These are phyloP conservation scores for Rhea pennata DNA, from an alignment of 2,113 vertebrate genomes.

Conservation along the genomic window DNA sequence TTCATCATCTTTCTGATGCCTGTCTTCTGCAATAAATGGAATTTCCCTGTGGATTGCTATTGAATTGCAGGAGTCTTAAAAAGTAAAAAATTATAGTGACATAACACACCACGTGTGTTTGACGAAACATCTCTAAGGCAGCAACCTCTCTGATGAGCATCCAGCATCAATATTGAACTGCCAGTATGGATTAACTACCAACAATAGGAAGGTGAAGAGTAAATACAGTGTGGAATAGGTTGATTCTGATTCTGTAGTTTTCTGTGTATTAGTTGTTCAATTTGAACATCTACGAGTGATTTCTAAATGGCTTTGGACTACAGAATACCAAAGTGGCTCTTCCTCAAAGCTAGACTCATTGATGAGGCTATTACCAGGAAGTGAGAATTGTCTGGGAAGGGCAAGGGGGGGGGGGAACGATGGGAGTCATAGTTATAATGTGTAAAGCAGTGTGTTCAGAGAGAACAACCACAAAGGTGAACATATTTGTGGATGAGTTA, in stretches of 20 bases:
- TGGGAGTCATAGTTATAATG: neutral
- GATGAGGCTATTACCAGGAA: neutral
- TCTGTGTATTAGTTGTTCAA: neutral
- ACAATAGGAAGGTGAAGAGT: neutral
- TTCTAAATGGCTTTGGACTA: neutral
- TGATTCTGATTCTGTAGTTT: neutral
- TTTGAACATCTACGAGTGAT: neutral
- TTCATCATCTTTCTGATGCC: neutral
- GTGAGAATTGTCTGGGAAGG: neutral
- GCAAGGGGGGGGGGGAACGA: neutral
- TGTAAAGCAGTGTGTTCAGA: neutral
- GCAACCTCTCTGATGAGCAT: neutral
- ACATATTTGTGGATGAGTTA: neutral
- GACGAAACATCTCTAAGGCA: neutral
- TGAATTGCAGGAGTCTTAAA: neutral
- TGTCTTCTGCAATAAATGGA: neutral
- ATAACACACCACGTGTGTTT: neutral
- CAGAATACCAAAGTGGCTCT: neutral
- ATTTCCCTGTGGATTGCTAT: neutral
- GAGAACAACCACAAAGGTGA: neutral
- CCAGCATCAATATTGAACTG: neutral
- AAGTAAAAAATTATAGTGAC: neutral
- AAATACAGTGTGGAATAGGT: neutral
- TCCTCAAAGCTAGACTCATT: neutral
- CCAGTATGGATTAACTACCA: neutral